Percentiles rank a stretch among this genome's conserved stretches.
Conservation (phyloP, 2,797 vertebrate genomes). For the Pagetopsis macropterus region DNA sequence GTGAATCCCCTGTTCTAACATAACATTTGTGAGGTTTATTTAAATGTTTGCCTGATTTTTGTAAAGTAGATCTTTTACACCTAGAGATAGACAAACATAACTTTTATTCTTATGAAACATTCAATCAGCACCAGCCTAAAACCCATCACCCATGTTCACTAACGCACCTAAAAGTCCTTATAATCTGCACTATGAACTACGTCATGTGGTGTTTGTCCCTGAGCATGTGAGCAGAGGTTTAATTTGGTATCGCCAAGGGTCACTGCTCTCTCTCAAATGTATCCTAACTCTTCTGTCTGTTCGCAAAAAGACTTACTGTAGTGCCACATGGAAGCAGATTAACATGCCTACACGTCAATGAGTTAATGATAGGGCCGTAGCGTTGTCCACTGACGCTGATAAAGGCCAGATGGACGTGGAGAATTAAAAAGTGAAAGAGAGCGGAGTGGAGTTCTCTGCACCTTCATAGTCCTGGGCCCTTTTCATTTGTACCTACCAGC, state of each 20-base stretch:
- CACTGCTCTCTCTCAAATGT: slow-evolving; percentile 45
- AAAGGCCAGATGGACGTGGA: slow-evolving; percentile 61
- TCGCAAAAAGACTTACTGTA: slow-evolving; percentile 59
- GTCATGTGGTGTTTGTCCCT: slow-evolving; percentile 73
- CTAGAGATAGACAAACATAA: too few relatives aligned
- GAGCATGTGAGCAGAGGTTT: slow-evolving; percentile 43
- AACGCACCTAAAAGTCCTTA: slow-evolving; percentile 20
- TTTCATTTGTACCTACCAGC: slow-evolving; percentile 58
- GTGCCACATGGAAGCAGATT: slow-evolving; percentile 68
- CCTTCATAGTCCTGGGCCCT: slow-evolving; percentile 52
- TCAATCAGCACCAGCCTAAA: slow-evolving; percentile 4
- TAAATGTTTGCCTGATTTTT: too few relatives aligned
- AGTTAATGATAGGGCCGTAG: slow-evolving; percentile 67
- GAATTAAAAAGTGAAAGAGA: slow-evolving; percentile 66
- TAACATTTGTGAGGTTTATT: too few relatives aligned
- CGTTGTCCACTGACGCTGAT: slow-evolving; percentile 66
- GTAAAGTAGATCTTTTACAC: too few relatives aligned
- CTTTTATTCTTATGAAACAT: background rate
- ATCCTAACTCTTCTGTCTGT: slow-evolving; percentile 43
- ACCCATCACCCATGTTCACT: slow-evolving; percentile 53
- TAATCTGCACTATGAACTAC: slow-evolving; percentile 50
- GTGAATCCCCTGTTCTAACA: too few relatives aligned
- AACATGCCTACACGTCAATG: slow-evolving; percentile 68
- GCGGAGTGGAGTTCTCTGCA: slow-evolving; percentile 72
- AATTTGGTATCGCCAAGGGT: slow-evolving; percentile 39